Percentiles rank a stretch among this genome's conserved stretches.
Conservation (phyloP, 2,113 vertebrate species). For the Sporophila hypoxantha region DNA sequence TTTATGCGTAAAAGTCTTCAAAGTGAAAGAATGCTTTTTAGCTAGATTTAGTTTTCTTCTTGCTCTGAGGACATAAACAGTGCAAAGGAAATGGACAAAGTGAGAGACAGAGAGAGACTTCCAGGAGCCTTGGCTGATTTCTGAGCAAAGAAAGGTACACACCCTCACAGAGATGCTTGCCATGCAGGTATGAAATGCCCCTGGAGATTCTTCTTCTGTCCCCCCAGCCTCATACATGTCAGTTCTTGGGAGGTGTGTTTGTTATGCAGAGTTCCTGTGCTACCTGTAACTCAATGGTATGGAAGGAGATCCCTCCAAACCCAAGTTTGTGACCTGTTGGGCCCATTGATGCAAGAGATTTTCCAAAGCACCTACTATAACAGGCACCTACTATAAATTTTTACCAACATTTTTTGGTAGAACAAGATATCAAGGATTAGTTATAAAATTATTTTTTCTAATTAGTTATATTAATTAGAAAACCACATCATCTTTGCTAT, state of each 20-base stretch:
- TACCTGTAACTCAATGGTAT: rapidly evolving
- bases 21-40: neutral
- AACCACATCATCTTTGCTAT: neutral
- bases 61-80: neutral
- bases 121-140: neutral
- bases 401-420: neutral
- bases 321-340: neutral
- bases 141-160: neutral
- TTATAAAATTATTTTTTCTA: neutral
- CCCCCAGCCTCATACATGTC: rapidly evolving
- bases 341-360: neutral
- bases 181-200: neutral
- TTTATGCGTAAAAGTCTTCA: neutral
- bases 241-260: neutral
- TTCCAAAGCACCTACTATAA: neutral
- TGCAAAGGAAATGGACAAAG: neutral
- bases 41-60: neutral
- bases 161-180: neutral
- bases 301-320: neutral
- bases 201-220: neutral
- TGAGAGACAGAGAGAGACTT: neutral
- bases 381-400: too few relatives aligned
- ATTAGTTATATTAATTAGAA: neutral
- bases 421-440: neutral
- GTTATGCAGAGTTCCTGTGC: neutral